Evolutionary conservation across 1,140 invertebrate species (phyloP), one percentile per base, ranked within the genome.

Genomic region (Aphis gossypii): DNA sequence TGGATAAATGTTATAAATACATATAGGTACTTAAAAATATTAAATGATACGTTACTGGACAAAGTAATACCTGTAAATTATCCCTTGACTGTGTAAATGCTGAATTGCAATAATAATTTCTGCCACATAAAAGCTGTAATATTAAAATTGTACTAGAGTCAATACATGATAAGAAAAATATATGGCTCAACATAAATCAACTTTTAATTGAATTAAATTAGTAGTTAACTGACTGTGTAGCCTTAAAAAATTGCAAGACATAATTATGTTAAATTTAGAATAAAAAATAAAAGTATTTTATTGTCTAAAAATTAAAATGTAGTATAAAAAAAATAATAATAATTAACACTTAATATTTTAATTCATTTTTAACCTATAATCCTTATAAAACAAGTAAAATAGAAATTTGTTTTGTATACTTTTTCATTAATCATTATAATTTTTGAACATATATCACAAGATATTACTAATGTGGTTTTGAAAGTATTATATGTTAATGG

Each of bases 41-140:
- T 68, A 68, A n/a, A 11, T 30, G 60, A 68, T 11, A n/a, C n/a
- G n/a, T 30, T n/a, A 8, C 38, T 2, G 38, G 90, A 83, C 30
- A 87, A 83, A 38, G 68, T 84, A 93, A 94, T 94, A 96, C 96
- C 96, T 95, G 95, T 99, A 99, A 95, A 99, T 99, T 95, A 99
- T 99, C 94, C 99, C 99, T 95, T 98, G 96, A 94, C 96, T 97
- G 95, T 99, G 99, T 94, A 99, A 97, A 97, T 99, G 99, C 95
- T 99, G 98, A 94, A 99, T 96, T 18, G 99, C 99, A 94, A 99
- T 96, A 94, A 99, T 98, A 94, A 99, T 99, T 97, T 99, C 99
- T 93, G 99, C 97, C 94, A 99, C 96, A 96, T 99, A 99, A 96
- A 99, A 99, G 95, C 98, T 99, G 96, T n/a, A 94, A 93, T 23